Evolutionary conservation across 2,888 invertebrate genomes (phyloP).

Genomic region (Eucriotettix oculatus): DNA sequence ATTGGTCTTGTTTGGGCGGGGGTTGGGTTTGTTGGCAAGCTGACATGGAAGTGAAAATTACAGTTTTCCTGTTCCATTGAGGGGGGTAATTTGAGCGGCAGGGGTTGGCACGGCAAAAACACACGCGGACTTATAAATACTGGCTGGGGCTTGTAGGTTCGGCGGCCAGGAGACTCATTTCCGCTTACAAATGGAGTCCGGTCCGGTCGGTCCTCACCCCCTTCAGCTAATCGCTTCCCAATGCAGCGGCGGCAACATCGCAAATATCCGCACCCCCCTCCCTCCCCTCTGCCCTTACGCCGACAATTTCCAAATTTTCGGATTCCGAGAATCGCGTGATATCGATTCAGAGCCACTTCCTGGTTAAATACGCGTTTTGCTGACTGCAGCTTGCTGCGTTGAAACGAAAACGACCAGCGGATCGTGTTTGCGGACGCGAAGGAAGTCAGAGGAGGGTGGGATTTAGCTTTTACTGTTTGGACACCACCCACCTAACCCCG

Average conservation of each 20-base stretch:
- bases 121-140: too few species aligned
- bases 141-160: background rate
- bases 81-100: background rate
- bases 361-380: background rate
- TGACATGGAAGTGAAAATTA: conserved; percentile 24
- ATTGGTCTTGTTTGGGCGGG: conserved; percentile 1
- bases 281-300: background rate
- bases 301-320: background rate
- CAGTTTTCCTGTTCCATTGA: conserved; percentile 4
- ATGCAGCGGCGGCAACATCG: background rate
- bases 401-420: too few species aligned
- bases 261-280: background rate
- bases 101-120: background rate
- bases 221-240: background rate
- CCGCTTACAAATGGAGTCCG: background rate
- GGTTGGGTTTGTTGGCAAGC: conserved; percentile 6
- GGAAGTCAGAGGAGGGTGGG: too few species aligned
- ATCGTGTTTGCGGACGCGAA: too few species aligned
- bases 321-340: background rate
- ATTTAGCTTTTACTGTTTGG: too few species aligned
- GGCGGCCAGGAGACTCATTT: background rate
- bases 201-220: background rate
- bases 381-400: too few species aligned
- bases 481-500: too few species aligned
- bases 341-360: background rate